Base-by-base conservation (phyloP, 1,140 invertebrate species). In the Anastrepha ludens region DNA sequence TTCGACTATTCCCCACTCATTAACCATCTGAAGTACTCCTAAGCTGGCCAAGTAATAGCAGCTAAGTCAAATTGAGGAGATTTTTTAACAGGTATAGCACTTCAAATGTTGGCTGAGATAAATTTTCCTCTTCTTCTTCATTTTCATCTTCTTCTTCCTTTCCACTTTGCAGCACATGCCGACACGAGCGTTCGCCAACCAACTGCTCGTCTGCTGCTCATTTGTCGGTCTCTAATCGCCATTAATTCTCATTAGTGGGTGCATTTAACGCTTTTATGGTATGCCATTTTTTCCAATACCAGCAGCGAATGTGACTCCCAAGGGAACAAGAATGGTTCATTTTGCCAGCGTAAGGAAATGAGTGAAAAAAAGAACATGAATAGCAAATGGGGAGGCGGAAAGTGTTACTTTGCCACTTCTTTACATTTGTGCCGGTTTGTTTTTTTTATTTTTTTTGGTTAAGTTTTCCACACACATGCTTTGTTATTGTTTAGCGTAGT, bases 221-320 rank as follows among this genome's bases (percentile, higher is more conserved):
- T 81, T 81, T 81, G 74, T 15, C 47, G 47, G 74, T 81, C 74
- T 81, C 74, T 81, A 81, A 81, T 58, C 47, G 74, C 74, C 74
- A 81, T 81, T 81, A 81, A 81, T 81, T 55, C 74, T 81, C n/a
- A 81, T 81, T 81, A 81, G 74, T 81, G 74, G 47, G 47, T 81
- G 74, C 74, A 81, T 81, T 81, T 81, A 81, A 81, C 74, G 74
- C 74, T 81, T 62, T 81, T 81, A 81, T 81, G 74, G 44, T 81
- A 29, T 20, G n/a, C 47, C 44, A 81, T 81, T 58, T 81, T 55
- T 55, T 67, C 60, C 64, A 67, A 67, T 67, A 67, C 64, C n/a
- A 67, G 29, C 74, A 81, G 44, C 47, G 44, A 81, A 29, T 20
- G 47, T 29, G 17, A 55, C 47, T 81, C 74, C 74, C 74, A 55